phyloP scores from a whole-genome alignment of 2,797 vertebrate species.

The Urophycis tenuis region DNA sequence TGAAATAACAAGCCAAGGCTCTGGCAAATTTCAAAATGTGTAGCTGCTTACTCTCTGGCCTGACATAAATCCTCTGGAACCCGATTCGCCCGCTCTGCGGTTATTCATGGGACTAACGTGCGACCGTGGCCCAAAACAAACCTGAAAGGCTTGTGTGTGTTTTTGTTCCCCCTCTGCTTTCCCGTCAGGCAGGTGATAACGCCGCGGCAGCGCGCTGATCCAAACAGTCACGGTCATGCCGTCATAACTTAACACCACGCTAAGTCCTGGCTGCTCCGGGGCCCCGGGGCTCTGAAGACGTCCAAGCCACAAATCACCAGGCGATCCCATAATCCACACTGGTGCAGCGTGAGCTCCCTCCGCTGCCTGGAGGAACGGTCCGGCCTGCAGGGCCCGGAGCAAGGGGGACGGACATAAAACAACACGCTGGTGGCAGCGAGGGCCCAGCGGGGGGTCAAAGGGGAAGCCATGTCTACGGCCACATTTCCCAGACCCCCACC shows the following conservation, averaged over 20 bases:
- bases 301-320: slow-evolving; percentile 65
- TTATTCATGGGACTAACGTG: slow-evolving; percentile 42
- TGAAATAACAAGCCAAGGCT: slow-evolving; percentile 28
- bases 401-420: slow-evolving; percentile 61
- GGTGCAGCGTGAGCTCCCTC: slow-evolving; percentile 60
- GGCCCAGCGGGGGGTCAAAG: slow-evolving; percentile 53
- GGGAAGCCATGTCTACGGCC: slow-evolving; percentile 27
- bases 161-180: background rate
- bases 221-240: slow-evolving; percentile 29
- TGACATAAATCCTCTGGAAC: slow-evolving; percentile 41
- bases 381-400: slow-evolving; percentile 32
- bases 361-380: slow-evolving; percentile 71
- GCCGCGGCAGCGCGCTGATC: slow-evolving; percentile 35
- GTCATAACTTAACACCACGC: slow-evolving; percentile 49
- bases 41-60: slow-evolving; percentile 57
- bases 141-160: background rate
- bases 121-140: background rate
- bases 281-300: slow-evolving; percentile 40
- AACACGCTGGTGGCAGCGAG: slow-evolving; percentile 43
- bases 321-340: slow-evolving; percentile 68
- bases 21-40: slow-evolving; percentile 62
- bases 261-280: slow-evolving; percentile 37
- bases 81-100: slow-evolving; percentile 53
- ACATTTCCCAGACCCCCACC: background rate
- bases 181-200: slow-evolving; percentile 8